Base-by-base conservation (phyloP, 2,888 invertebrate species). In the Leucoma salicis region DNA sequence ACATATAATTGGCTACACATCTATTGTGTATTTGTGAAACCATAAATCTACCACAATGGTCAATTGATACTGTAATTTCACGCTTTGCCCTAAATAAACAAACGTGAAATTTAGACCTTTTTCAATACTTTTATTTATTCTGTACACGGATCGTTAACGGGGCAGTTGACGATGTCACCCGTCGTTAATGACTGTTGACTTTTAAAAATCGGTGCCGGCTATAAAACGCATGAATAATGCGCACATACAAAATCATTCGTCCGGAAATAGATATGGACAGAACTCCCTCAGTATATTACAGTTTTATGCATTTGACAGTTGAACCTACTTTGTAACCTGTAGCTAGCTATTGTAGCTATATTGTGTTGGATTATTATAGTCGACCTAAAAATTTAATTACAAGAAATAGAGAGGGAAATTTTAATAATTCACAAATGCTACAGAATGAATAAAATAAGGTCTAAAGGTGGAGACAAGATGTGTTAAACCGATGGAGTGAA, bases 221-320 rank as follows among this genome's bases (percentile, higher is more conserved):
- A 42, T 66, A 57, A 62, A 58, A 43, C 40, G 5, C 29, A 56
- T 57, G 40, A 59, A 51, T 39, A 56, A 52, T 46, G 36, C 14
- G 31, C 36, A 49, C 50, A 56, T 51, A 49, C 44, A 52, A 42
- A 42, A 36, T 33, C 49, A 60, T 11, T 29, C 33, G 41, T 48
- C 60, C 63, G 61, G 53, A 67, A 63, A 57, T 46, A 50, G 39
- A 32, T 41, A 47, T 41, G 28, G 18, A 35, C 39, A 47, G 43
- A 60, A 55, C 59, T 46, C 36, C 43, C 46, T 38, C 35, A 45
- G 39, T 15, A 4, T 53, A 49, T 44, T 32, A 31, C 18, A 35
- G 29, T 10, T 31, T 51, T 62, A 50, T 28, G 27, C 28, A 6
- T 36, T 24, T 45, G 33, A 39, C 34, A 39, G 38, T n/a, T 32